A percentile compares a stretch with the other conserved stretches of the same genome.
Conservation (phyloP, 2,888 invertebrate species). For the Stenchaetothrips biformis region DNA sequence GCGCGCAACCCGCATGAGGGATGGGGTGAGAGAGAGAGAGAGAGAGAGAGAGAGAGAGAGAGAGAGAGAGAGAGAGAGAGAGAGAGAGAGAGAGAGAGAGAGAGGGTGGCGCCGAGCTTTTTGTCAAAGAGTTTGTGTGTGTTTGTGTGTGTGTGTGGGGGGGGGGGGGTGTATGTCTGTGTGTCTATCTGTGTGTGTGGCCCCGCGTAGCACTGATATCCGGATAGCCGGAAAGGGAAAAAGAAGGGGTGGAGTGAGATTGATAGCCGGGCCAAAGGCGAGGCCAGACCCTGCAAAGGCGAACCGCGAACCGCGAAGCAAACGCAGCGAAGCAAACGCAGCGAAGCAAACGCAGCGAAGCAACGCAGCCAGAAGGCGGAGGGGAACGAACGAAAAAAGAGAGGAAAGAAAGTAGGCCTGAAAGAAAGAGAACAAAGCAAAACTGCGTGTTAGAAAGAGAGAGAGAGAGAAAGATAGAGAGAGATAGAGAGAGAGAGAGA, state of each 20-base stretch:
- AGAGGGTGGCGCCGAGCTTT: too few relatives aligned
- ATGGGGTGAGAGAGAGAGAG: too few relatives aligned
- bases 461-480: neutral
- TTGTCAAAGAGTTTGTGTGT: neutral
- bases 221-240: neutral
- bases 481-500: too few relatives aligned
- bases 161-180: neutral
- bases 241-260: neutral
- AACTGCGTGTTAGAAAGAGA: neutral
- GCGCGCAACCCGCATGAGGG: too few relatives aligned
- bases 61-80: too few relatives aligned
- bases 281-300: neutral
- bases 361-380: neutral
- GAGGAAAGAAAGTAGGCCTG: neutral
- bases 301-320: too few relatives aligned
- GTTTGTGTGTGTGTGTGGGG: neutral
- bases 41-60: too few relatives aligned
- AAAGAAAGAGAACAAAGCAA: neutral
- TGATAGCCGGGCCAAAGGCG: neutral
- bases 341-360: too few relatives aligned
- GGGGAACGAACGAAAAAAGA: neutral
- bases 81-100: too few relatives aligned
- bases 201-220: neutral
- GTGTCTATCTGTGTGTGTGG: neutral
- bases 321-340: too few relatives aligned